Evolutionary conservation across 2,797 vertebrate genomes (phyloP).

Genomic region (Sitta carolinensis): DNA sequence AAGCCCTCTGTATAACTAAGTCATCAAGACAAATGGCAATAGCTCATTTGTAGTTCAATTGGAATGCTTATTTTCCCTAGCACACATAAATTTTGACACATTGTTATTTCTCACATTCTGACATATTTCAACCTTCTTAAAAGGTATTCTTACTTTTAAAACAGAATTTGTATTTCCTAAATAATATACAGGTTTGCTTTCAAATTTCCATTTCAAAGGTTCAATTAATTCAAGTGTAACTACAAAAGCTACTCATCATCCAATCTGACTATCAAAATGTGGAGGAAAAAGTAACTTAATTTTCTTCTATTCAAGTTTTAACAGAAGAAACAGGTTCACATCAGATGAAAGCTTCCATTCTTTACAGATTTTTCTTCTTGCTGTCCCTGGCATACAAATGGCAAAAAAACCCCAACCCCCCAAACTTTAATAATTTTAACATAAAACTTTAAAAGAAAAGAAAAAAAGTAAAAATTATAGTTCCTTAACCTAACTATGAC

Average conservation of each 20-base stretch:
- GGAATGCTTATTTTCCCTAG: background rate
- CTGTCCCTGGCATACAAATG: background rate
- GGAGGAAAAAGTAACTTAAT: background rate
- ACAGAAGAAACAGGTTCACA: background rate
- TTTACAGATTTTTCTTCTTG: background rate
- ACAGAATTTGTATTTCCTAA: background rate
- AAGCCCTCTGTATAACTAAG: background rate
- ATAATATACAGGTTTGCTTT: constrained; percentile 14
- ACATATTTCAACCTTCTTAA: background rate
- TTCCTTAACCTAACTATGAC: background rate
- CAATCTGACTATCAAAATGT: background rate
- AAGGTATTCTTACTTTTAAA: constrained; percentile 1
- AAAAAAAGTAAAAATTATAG: background rate
- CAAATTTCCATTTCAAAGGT: constrained; percentile 43
- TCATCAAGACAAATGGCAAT: background rate
- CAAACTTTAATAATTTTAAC: background rate
- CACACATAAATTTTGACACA: background rate
- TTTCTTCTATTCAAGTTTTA: constrained; percentile 20
- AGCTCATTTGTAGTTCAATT: background rate
- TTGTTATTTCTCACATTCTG: background rate
- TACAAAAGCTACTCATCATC: background rate
- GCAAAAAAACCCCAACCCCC: background rate
- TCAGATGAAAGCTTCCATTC: background rate
- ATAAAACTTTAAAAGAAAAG: background rate
- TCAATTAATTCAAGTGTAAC: constrained; percentile 26